These are phyloP conservation scores for Heteromurus nitidus DNA, from an alignment of 2,888 invertebrate species.

Conservation along the genomic window DNA sequence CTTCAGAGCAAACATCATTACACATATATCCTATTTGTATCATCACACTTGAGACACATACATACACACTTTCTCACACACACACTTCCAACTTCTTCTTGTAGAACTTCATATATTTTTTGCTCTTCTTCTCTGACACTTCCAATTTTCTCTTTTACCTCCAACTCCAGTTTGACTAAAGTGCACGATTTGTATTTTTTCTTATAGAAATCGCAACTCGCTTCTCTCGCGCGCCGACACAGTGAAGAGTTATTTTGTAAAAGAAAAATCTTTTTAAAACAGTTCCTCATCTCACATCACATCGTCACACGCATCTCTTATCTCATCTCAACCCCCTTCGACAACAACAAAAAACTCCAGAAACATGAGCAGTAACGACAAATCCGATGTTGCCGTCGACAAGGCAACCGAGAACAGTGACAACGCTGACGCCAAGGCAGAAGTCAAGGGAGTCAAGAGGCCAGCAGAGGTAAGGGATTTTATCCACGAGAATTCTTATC, in stretches of 20 bases:
- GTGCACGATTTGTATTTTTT: slow-evolving; percentile 63
- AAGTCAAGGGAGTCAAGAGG: slow-evolving; percentile 90
- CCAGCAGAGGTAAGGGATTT: slow-evolving; percentile 87
- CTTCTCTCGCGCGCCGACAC: not conserved
- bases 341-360: too few relatives aligned
- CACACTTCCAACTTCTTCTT: too few relatives aligned
- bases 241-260: slow-evolving; percentile 4
- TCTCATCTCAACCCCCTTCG: slow-evolving; percentile 24
- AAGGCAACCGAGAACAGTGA: slow-evolving; percentile 84
- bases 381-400: slow-evolving; percentile 89
- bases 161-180: slow-evolving; percentile 32
- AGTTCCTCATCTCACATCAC: slow-evolving; percentile 29
- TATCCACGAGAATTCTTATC: too few relatives aligned
- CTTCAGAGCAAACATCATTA: not conserved
- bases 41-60: too few relatives aligned
- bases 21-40: not conserved
- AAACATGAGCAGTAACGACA: slow-evolving; percentile 85
- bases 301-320: slow-evolving; percentile 15
- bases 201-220: slow-evolving; percentile 48
- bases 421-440: slow-evolving; percentile 87
- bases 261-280: slow-evolving; percentile 4
- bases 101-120: too few relatives aligned
- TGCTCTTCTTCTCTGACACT: slow-evolving; percentile 25
- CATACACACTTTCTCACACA: too few relatives aligned
- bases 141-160: not conserved